Evolutionary conservation across 2,888 invertebrate genomes (phyloP).

Genomic region (Oxycera nigricornis): DNA sequence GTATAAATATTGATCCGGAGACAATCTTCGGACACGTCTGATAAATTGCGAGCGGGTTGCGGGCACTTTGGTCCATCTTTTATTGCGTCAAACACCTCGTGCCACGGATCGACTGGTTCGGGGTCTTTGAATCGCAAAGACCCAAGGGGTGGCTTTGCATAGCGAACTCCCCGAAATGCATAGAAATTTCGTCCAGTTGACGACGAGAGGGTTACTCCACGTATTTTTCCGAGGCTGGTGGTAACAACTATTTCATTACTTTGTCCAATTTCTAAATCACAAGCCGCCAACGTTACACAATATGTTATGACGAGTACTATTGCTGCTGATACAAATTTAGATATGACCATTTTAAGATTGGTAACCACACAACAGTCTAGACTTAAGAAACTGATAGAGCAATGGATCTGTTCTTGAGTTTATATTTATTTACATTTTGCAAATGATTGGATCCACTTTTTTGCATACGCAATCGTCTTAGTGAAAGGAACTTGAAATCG

Average conservation of each 20-base stretch:
- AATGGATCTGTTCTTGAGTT: no score
- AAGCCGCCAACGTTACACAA: no score
- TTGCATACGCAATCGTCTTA: no score
- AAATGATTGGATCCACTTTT: no score
- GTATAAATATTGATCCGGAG: conserved; percentile 68
- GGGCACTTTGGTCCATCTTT: conserved; percentile 55
- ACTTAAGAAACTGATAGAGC: no score
- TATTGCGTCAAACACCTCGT: conserved; percentile 55
- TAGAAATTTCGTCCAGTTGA: conserved; percentile 57
- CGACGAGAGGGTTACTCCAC: conserved; percentile 51
- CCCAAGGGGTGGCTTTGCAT: conserved; percentile 59
- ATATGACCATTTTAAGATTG: no score
- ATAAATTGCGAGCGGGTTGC: conserved; percentile 42
- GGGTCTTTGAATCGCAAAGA: conserved; percentile 59
- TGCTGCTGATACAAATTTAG: no score
- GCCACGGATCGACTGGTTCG: conserved; percentile 53
- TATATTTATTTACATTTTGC: no score
- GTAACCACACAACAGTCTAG: no score
- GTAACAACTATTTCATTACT: background rate
- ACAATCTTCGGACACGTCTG: conserved; percentile 66
- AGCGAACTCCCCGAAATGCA: conserved; percentile 61
- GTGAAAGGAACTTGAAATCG: no score
- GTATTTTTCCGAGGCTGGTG: conserved; percentile 51
- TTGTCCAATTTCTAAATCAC: no score
- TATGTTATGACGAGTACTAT: no score